Conservation (phyloP, 2,888 invertebrate genomes). For the Megamerina dolium region DNA sequence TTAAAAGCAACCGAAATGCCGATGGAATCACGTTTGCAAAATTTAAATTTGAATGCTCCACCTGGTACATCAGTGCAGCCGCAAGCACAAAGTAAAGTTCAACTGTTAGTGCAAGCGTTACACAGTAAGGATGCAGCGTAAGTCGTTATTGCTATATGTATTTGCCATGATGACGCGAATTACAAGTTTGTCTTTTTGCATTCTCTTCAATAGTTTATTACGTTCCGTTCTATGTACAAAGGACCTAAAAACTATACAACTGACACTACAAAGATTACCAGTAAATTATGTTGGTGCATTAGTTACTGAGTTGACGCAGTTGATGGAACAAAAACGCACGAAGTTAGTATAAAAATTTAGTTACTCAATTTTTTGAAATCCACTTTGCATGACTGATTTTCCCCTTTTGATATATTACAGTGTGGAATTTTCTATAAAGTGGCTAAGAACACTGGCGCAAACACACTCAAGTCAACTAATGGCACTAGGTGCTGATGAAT, state of each 20-base stretch:
- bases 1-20: constrained; percentile 51
- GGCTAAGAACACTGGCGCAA: constrained; percentile 39
- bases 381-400: too few species aligned
- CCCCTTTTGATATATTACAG: constrained; percentile 23
- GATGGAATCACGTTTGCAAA: constrained; percentile 76
- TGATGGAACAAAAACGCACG: constrained; percentile 60
- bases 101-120: constrained; percentile 75
- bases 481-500: constrained; percentile 42
- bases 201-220: constrained; percentile 54
- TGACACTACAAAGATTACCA: constrained; percentile 71
- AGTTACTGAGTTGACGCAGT: constrained; percentile 63
- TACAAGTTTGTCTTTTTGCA: not conserved
- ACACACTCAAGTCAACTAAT: constrained; percentile 47
- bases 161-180: too few species aligned
- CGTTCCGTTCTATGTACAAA: constrained; percentile 64
- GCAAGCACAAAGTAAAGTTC: constrained; percentile 67
- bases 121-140: constrained; percentile 74
- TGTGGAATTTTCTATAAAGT: constrained; percentile 39
- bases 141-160: constrained; percentile 17
- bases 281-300: constrained; percentile 67
- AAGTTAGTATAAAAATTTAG: constrained; percentile 53
- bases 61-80: constrained; percentile 46
- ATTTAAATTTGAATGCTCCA: constrained; percentile 59
- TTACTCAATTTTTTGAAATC: constrained; percentile 8
- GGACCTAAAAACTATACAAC: constrained; percentile 62